A percentile compares a stretch with the other conserved stretches of the same genome.
These are phyloP conservation scores for Argyresthia goedartella DNA, from an alignment of 2,888 invertebrate species.

Conservation along the genomic window DNA sequence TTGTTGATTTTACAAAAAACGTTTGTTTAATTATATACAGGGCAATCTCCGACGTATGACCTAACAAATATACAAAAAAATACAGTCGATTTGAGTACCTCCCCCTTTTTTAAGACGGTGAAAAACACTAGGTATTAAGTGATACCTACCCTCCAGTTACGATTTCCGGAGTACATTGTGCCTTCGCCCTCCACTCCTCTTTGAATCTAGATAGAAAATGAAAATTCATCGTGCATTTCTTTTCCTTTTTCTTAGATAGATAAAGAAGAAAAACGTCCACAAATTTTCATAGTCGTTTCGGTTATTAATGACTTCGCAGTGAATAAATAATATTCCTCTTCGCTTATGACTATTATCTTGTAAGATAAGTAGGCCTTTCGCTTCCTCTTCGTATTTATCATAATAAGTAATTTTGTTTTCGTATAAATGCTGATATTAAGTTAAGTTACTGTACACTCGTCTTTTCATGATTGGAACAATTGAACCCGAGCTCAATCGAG, in stretches of 20 bases:
- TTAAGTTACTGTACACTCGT: too few relatives aligned
- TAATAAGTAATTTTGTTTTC: background rate
- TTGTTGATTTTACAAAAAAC: too few relatives aligned
- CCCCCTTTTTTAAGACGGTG: too few relatives aligned
- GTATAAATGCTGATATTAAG: background rate
- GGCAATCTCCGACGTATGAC: too few relatives aligned
- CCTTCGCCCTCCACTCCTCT: constrained; percentile 52
- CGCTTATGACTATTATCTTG: background rate
- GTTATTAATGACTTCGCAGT: constrained; percentile 24
- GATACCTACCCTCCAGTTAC: constrained; percentile 68
- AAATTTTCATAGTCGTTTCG: constrained; percentile 38
- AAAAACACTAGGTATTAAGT: background rate
- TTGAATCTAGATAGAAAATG: constrained; percentile 68
- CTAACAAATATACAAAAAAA: too few relatives aligned
- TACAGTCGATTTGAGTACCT: too few relatives aligned
- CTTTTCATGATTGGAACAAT: too few relatives aligned
- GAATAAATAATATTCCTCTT: constrained; percentile 19
- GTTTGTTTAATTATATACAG: too few relatives aligned
- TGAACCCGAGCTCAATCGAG: too few relatives aligned
- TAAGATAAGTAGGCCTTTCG: constrained; percentile 10
- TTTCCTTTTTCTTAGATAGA: constrained; percentile 42
- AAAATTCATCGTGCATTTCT: constrained; percentile 61
- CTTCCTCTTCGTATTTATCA: constrained; percentile 10
- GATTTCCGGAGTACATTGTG: constrained; percentile 49
- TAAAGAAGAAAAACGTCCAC: constrained; percentile 46